Percentiles rank a stretch among this genome's conserved stretches.
phyloP scores from a whole-genome alignment of 1,140 invertebrate species.

The Platyscapa corneri region DNA sequence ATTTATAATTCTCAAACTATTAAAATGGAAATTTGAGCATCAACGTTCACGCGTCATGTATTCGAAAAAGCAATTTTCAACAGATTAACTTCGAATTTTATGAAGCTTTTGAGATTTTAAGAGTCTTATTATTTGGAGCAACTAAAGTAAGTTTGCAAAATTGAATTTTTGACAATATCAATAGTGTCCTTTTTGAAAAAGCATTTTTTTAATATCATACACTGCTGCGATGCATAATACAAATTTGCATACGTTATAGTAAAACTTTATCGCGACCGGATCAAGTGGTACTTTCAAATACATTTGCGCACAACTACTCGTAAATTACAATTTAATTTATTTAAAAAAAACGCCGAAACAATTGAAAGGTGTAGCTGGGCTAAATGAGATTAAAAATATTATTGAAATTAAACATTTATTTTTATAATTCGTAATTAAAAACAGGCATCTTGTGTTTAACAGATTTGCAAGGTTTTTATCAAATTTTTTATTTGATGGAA shows the following conservation, averaged over 20 bases:
- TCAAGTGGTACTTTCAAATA: too few species aligned
- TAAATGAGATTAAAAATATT: too few species aligned
- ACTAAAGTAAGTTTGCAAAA: background rate
- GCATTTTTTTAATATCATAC: background rate
- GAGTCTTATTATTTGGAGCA: background rate
- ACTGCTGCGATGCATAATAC: background rate
- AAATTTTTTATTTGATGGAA: too few species aligned
- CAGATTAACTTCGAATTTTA: constrained; percentile 21
- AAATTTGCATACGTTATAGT: background rate
- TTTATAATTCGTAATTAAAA: too few species aligned
- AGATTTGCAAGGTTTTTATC: too few species aligned
- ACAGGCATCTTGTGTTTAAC: too few species aligned
- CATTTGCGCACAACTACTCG: too few species aligned
- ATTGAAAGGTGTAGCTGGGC: too few species aligned
- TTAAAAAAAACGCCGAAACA: too few species aligned
- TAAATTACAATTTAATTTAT: too few species aligned
- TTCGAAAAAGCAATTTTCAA: constrained; percentile 8
- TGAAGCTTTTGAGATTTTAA: background rate
- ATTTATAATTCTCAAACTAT: constrained; percentile 5
- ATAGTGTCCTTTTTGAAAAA: background rate
- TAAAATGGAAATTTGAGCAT: constrained; percentile 18
- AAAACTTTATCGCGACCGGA: too few species aligned
- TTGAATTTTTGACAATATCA: background rate
- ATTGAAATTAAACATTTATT: too few species aligned
- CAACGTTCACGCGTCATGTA: constrained; percentile 18